phyloP scores from a whole-genome alignment of 2,797 vertebrate genomes.

The Anniella stebbinsi region DNA sequence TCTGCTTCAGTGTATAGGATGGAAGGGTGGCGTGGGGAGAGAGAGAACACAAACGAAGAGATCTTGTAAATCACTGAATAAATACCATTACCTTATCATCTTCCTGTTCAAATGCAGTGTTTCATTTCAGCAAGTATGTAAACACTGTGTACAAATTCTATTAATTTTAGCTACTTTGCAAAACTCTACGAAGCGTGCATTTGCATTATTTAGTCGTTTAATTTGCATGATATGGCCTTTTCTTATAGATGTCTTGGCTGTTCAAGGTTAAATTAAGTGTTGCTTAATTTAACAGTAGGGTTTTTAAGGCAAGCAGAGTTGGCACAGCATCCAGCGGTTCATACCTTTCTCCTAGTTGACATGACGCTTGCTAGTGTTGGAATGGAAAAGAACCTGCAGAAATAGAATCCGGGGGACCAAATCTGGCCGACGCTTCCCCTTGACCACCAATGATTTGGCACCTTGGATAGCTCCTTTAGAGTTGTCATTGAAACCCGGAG shows the following conservation, averaged over 20 bases:
- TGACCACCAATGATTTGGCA: too few relatives aligned
- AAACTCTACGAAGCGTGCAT: neutral
- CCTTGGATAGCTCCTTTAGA: too few relatives aligned
- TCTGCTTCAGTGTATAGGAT: too few relatives aligned
- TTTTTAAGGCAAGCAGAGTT: neutral
- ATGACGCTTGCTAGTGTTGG: neutral
- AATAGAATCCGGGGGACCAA: too few relatives aligned
- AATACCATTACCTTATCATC: neutral
- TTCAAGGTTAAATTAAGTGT: conserved; percentile 1
- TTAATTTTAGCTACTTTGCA: neutral
- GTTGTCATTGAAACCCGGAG: too few relatives aligned
- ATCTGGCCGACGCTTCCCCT: too few relatives aligned
- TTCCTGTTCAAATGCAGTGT: neutral
- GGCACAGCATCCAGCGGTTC: neutral
- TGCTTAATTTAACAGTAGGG: neutral
- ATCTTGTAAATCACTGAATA: neutral
- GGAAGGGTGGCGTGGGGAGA: too few relatives aligned
- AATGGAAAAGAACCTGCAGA: neutral
- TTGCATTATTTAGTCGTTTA: neutral
- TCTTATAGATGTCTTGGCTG: neutral
- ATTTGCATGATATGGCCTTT: neutral
- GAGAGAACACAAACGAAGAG: neutral
- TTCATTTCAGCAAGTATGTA: neutral
- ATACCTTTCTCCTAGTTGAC: neutral
- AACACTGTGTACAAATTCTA: neutral